Evolutionary conservation across 2,797 vertebrate genomes (phyloP).

Genomic region (Synanceia verrucosa): DNA sequence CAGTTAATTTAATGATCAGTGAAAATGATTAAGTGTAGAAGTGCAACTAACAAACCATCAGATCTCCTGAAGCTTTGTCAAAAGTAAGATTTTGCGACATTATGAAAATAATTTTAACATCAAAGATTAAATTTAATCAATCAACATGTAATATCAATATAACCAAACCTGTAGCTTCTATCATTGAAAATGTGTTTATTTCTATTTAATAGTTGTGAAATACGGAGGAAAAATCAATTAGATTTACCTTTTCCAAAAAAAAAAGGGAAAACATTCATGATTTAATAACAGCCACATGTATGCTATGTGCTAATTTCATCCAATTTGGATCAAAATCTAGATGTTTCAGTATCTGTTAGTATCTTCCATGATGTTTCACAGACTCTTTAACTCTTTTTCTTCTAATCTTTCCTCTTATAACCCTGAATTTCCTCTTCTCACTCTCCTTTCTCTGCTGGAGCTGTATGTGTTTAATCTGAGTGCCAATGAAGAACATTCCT

Average conservation of each 20-base stretch:
- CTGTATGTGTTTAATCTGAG: constrained; percentile 72
- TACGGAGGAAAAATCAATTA: neutral
- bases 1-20: neutral
- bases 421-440: constrained; percentile 54
- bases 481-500: constrained; percentile 61
- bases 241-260: neutral
- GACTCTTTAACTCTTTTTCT: constrained; percentile 23
- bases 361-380: constrained; percentile 10
- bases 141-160: neutral
- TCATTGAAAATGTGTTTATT: neutral
- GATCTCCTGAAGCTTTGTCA: neutral
- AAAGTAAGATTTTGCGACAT: neutral
- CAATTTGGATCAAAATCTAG: constrained; percentile 10
- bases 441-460: constrained; percentile 44
- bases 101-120: neutral
- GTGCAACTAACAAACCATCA: neutral
- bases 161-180: neutral
- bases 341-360: neutral
- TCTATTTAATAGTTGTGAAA: neutral
- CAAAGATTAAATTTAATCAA: neutral
- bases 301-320: constrained; percentile 12
- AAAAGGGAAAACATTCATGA: neutral
- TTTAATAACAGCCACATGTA: neutral
- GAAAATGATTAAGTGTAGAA: neutral
- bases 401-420: constrained; percentile 61